These are phyloP conservation scores for Mesitornis unicolor DNA, from an alignment of 2,113 vertebrate species.

Conservation along the genomic window DNA sequence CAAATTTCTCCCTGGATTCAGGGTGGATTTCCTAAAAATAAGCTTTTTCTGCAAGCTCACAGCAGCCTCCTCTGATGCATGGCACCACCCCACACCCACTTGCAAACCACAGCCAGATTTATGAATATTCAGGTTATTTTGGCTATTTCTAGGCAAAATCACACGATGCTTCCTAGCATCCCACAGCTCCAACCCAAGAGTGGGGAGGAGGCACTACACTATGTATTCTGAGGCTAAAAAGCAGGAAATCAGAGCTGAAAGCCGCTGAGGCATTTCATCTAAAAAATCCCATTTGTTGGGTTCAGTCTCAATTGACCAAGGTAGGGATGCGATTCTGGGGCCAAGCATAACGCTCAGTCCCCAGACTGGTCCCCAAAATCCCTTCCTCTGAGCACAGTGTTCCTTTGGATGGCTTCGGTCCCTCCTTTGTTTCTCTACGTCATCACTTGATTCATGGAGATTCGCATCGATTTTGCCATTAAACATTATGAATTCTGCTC, in stretches of 20 bases:
- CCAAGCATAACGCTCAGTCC: rapidly evolving
- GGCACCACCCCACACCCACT: not conserved
- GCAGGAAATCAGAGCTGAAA: not conserved
- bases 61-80: not conserved
- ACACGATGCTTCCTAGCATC: too few species aligned
- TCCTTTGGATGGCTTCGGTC: not conserved
- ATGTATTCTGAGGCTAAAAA: not conserved
- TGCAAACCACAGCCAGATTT: too few species aligned
- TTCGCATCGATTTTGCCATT: conserved; percentile 65
- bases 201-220: rapidly evolving
- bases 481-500: conserved; percentile 56
- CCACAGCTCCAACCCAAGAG: not conserved
- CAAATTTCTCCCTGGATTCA: not conserved
- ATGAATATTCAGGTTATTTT: not conserved
- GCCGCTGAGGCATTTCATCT: not conserved
- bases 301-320: not conserved
- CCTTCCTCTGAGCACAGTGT: rapidly evolving
- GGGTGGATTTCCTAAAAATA: not conserved
- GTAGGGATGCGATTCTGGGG: rapidly evolving
- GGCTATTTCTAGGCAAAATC: not conserved
- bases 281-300: not conserved
- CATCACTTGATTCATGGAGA: conserved; percentile 26
- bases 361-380: not conserved
- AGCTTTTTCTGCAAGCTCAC: not conserved
- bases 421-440: not conserved